Percentiles rank a stretch among this genome's conserved stretches.
phyloP scores from a whole-genome alignment of 1,140 invertebrate species.

The Thaumatotibia leucotreta region DNA sequence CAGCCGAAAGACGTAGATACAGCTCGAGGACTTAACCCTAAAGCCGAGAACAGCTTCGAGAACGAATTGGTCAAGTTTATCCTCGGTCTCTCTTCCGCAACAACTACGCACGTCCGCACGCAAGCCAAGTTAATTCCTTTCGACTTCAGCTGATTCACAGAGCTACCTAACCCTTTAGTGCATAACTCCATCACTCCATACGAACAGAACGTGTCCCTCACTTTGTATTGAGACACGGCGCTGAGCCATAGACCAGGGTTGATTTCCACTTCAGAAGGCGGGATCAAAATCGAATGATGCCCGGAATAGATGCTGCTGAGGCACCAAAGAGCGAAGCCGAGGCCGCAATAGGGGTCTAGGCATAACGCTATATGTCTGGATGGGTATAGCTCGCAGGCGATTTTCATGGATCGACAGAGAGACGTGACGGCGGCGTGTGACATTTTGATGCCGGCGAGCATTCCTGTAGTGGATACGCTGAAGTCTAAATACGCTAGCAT shows the following conservation, averaged over 20 bases:
- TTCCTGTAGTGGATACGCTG: slow-evolving; percentile 98
- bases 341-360: slow-evolving; percentile 98
- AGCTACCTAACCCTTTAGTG: slow-evolving; percentile 96
- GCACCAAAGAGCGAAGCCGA: slow-evolving; percentile 99
- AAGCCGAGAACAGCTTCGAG: slow-evolving; percentile 97
- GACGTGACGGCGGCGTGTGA: slow-evolving; percentile 90
- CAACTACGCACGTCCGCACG: slow-evolving; percentile 98
- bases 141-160: slow-evolving; percentile 92
- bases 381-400: slow-evolving; percentile 99
- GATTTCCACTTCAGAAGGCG: slow-evolving; percentile 97
- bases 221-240: slow-evolving; percentile 97
- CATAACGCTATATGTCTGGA: slow-evolving; percentile 97
- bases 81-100: slow-evolving; percentile 98
- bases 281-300: slow-evolving; percentile 99
- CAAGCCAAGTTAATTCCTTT: slow-evolving; percentile 93
- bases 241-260: slow-evolving; percentile 98
- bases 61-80: slow-evolving; percentile 97
- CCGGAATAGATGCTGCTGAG: slow-evolving; percentile 98
- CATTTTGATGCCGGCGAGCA: slow-evolving; percentile 98
- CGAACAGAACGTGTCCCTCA: slow-evolving; percentile 98
- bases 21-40: slow-evolving; percentile 94
- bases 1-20: slow-evolving; percentile 99
- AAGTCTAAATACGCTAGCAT: slow-evolving; percentile 98
- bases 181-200: slow-evolving; percentile 99
- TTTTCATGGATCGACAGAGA: slow-evolving; percentile 96